Base-by-base conservation (phyloP, 2,113 vertebrate genomes). In the Ceyx margarethae region DNA sequence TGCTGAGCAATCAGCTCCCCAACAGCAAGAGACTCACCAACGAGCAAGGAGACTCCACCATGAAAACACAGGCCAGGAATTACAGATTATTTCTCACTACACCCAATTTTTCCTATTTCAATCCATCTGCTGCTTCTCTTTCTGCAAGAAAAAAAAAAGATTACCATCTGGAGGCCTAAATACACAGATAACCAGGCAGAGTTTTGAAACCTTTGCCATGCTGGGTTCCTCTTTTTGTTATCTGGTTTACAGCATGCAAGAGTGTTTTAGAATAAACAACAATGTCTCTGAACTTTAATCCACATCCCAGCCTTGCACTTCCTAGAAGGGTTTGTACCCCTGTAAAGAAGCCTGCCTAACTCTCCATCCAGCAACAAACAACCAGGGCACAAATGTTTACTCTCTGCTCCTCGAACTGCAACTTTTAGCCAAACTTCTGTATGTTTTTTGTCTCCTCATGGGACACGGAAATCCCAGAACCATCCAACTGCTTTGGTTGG, bases 201-300 rank as follows among this genome's bases (percentile, higher is more conserved):
- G 51, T 78, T 80, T 71, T 67, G 56, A 76, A 85, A 90, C 31
- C 29, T 43, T 62, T 80, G 46, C 33, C 25, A 3, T 48, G 56
- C 21, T 43, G 26, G 28, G 60, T 95, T 94, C 81, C 75, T 92
- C 43, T 87, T 90, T 85, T 26, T 64, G 9, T 82, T 82, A 73
- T 88, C 93, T 91, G 78, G 50, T 42, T 20, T 9, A 26, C 3
- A 50, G 12, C 51, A 13, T 23, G n/a, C 17, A 40, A 21, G 65
- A 71, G 37, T 22, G 31, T 35, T 66, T 60, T 3, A 37, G 31
- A 78, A 56, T 50, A 79, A 92, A 92, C 54, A 81, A 18, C 22
- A 29, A 29, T 1, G 0, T 1, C 84, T 37, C 50, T 8, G 20
- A n/a, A 15, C 61, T 51, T 87, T 19, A 58, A 40, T 10, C 37